Base-by-base conservation (phyloP, 1,140 invertebrate species). In the Colletes latitarsis region DNA sequence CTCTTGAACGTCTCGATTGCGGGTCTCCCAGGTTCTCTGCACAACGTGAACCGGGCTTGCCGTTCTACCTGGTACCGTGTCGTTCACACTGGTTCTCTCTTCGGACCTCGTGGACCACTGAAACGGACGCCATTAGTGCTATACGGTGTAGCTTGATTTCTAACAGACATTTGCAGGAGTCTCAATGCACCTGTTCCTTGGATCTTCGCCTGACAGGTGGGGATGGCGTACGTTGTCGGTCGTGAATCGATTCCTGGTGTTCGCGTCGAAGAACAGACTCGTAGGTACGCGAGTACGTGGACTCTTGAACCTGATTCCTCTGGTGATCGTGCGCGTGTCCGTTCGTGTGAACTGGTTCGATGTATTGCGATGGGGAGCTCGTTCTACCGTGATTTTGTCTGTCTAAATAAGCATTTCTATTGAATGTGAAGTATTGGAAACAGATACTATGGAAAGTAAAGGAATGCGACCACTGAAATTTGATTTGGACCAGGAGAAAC, bases 191-290 rank as follows among this genome's bases (percentile, higher is more conserved):
- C 57, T 88, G 86, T 53, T 87, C 85, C 53, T 88, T 87, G 3
- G 73, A 76, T 63, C 62, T 90, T 53, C 90, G 81, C 41, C 90
- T 85, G 53, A 87, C 92, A 6, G 94, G 94, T 1, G 95, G 95
- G 60, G 92, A 91, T 0, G 90, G 90, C 15, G 89, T 78, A 46
- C 70, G 70, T 60, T 76, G 70, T 66, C 62, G 76, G 0, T 93
- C 92, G 41, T 39, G 93, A 92, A 60, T 92, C 92, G 73, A 93
- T 8, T 90, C 88, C 12, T 88, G 89, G 21, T 90, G 77, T 9
- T 85, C 78, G 0, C 81, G 86, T n/a, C 87, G 85, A 1, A 76
- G 75, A 15, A 87, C 81, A 0, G 86, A 70, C 39, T 92, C 91
- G 67, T 90, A 91, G 57, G 69, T 89, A 66, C 88, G 83, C 46